These are phyloP conservation scores for Aurelia sp. DNA, from an alignment of 30 jellyfish, hydroid and myxozoan species.

Conservation along the genomic window DNA sequence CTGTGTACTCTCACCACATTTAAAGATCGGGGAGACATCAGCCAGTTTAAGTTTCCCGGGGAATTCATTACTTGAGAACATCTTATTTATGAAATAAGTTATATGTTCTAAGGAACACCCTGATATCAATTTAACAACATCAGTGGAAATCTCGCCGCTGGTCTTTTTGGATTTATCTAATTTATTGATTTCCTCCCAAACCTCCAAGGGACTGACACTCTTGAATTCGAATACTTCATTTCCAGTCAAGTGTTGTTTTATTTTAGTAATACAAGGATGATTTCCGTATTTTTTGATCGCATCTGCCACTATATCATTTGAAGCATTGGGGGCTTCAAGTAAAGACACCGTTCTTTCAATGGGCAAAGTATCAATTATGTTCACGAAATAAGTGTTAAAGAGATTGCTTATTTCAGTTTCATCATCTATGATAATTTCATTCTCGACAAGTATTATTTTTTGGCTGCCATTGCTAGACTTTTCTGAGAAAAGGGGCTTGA, in stretches of 20 bases:
- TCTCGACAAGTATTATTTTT: no score
- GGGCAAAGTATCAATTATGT: slow-evolving; percentile 18
- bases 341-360: background rate
- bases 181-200: background rate
- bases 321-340: background rate
- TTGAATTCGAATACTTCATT: background rate
- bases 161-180: background rate
- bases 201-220: background rate
- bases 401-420: slow-evolving; percentile 2
- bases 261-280: background rate
- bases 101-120: background rate
- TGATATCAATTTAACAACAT: background rate
- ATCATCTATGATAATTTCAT: slow-evolving; percentile 1
- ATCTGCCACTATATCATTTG: background rate
- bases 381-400: slow-evolving; percentile 16
- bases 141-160: background rate
- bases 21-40: slow-evolving; percentile 5
- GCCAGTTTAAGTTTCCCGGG: background rate
- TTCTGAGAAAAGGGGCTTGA: slow-evolving; percentile 23
- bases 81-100: background rate
- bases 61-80: background rate
- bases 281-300: background rate
- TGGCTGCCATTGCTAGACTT: no score
- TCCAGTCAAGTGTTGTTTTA: background rate
- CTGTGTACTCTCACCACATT: slow-evolving; percentile 16